Evolutionary conservation across 1,140 invertebrate genomes (phyloP).

Genomic region (Drosophila insularis): DNA sequence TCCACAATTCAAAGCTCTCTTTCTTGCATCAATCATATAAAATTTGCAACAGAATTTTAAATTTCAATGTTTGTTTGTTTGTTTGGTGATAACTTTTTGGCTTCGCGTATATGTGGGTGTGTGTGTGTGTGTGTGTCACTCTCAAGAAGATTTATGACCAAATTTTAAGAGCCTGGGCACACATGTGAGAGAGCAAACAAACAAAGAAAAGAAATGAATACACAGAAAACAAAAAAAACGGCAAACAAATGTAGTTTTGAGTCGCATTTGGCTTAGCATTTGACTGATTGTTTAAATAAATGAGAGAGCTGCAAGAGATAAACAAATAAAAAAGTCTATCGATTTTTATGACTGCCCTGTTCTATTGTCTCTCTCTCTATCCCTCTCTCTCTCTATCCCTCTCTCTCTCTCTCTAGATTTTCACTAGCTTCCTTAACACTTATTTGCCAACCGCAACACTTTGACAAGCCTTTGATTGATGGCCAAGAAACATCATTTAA

Average conservation of each 20-base stretch:
- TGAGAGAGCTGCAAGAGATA: slow-evolving; percentile 14
- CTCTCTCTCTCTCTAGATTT: no score
- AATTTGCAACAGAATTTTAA: slow-evolving; percentile 40
- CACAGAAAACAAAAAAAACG: background rate
- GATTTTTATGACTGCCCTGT: slow-evolving; percentile 42
- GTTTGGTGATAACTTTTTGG: background rate
- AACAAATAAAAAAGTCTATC: slow-evolving; percentile 33
- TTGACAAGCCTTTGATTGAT: slow-evolving; percentile 51
- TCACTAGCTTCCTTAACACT: background rate
- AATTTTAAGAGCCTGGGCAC: slow-evolving; percentile 27
- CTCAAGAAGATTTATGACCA: slow-evolving; percentile 66
- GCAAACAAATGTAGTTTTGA: slow-evolving; percentile 61
- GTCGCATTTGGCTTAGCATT: slow-evolving; percentile 45
- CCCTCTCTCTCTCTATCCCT: no score
- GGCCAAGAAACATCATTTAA: slow-evolving; percentile 23
- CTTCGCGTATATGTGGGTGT: background rate
- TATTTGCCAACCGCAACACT: background rate
- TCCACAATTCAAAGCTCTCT: background rate
- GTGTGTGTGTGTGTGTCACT: slow-evolving; percentile 39
- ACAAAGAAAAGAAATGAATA: slow-evolving; percentile 6
- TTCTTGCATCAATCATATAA: slow-evolving; percentile 5
- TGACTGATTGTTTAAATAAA: slow-evolving; percentile 66
- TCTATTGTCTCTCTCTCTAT: background rate
- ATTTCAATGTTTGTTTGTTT: slow-evolving; percentile 35
- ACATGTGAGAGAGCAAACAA: slow-evolving; percentile 50